Evolutionary conservation across 2,113 vertebrate genomes (phyloP).

Genomic region (Nibea albiflora): DNA sequence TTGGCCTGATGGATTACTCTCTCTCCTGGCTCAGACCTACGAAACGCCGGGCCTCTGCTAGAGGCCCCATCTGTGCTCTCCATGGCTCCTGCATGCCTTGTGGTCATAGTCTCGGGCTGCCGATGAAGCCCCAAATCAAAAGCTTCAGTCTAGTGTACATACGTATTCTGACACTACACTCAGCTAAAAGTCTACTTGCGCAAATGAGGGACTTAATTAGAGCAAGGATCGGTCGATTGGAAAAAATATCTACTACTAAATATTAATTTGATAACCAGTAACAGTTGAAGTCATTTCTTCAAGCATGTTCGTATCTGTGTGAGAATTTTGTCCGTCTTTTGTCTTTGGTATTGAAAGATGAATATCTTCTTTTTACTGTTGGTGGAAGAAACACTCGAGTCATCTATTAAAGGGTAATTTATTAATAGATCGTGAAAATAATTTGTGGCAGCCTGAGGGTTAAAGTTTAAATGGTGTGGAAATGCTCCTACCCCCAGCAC

Average conservation of each 20-base stretch:
- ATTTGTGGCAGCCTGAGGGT: background rate
- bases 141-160: slow-evolving; percentile 37
- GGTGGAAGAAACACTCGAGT: no score
- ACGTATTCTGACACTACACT: slow-evolving; percentile 10
- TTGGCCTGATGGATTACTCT: slow-evolving; percentile 81
- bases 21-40: slow-evolving; percentile 73
- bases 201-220: background rate
- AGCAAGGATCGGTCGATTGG: no score
- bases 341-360: background rate
- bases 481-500: background rate
- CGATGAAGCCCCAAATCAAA: slow-evolving; percentile 66
- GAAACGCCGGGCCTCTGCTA: slow-evolving; percentile 56
- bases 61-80: slow-evolving; percentile 79
- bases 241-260: background rate
- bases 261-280: background rate
- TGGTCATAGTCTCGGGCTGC: slow-evolving; percentile 64
- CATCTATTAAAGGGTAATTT: background rate
- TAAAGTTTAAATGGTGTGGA: background rate
- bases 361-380: background rate
- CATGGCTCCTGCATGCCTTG: slow-evolving; percentile 66
- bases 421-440: background rate
- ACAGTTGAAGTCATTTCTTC: background rate
- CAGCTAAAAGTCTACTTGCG: background rate
- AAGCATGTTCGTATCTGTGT: background rate
- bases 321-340: background rate